Base-by-base conservation (phyloP, 2,797 vertebrate species). In the Pipistrellus pipistrellus region DNA sequence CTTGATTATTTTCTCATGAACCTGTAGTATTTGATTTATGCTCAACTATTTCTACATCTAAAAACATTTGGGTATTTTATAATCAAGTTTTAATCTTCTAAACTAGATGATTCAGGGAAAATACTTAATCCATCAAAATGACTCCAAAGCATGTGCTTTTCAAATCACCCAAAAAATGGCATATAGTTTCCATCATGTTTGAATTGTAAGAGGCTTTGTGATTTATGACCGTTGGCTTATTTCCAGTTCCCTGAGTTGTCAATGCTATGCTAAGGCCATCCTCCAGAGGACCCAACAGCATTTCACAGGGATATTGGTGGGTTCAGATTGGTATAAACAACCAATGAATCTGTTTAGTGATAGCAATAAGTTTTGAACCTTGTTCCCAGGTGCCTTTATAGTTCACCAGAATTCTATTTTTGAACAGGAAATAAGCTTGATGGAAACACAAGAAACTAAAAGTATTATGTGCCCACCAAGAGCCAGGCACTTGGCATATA, bases 71-170 rank as follows among this genome's bases (percentile, higher is more conserved):
- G 59, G 76, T 95, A 91, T 97, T 97, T 96, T 96, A 90, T 97
- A 97, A 98, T 97, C 96, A 97, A 96, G 95, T 96, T 97, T 97
- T 94, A 97, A 97, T 84, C 94, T 97, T 73, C 59, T 96, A 97
- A 96, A 95, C 77, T 91, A 97, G 93, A 97, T 94, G 96, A 85
- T 87, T 97, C 95, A 91, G 90, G 48, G 85, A 96, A 98, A 98
- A 97, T 97, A 97, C 78, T 90, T 97, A 98, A 98, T 97, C 96
- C 85, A 94, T 96, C 94, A 98, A 95, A 97, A 96, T 97, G 97
- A 96, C 92, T 89, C 90, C 94, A 97, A 97, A 0, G 92, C 95
- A 95, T 89, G 88, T 97, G 97, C 73, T 98, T 97, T 98, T 97
- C 90, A 97, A 97, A 97, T 97, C 94, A 96, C 71, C 78, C 92